Percentiles rank a stretch among this genome's conserved stretches.
Evolutionary conservation across 2,113 vertebrate species (phyloP).

Genomic region (Machaerirhynchus nigripectus): DNA sequence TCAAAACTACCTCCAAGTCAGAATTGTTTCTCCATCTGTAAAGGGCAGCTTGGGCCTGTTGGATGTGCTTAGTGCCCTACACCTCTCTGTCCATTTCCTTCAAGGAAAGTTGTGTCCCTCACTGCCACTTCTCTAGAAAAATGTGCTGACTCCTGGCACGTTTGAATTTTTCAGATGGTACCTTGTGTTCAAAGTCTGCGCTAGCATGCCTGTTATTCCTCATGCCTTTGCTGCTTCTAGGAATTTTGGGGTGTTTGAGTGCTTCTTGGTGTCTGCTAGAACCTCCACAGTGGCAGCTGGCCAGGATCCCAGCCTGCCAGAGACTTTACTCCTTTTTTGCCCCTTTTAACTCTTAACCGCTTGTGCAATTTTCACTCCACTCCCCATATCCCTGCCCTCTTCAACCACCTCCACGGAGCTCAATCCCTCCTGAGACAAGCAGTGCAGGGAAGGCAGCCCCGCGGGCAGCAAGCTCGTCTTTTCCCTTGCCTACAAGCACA

Average conservation of each 20-base stretch:
- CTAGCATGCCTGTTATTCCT: neutral
- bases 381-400: neutral
- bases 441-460: rapidly evolving
- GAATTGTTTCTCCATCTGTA: neutral
- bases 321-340: neutral
- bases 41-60: neutral
- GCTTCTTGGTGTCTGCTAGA: neutral
- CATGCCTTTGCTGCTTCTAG: neutral
- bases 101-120: neutral
- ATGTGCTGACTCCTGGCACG: rapidly evolving
- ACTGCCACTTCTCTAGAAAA: neutral
- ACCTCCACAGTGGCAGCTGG: rapidly evolving
- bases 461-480: rapidly evolving
- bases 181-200: neutral
- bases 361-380: neutral
- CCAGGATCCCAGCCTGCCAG: neutral
- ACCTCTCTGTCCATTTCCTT: rapidly evolving
- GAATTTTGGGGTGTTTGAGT: neutral
- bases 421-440: rapidly evolving
- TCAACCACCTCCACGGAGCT: neutral
- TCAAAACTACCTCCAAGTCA: neutral
- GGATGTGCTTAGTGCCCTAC: neutral
- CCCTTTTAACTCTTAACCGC: neutral
- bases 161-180: neutral
- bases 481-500: neutral